These are phyloP conservation scores for Hycleus cichorii DNA, from an alignment of 1,140 invertebrate genomes.

Conservation along the genomic window DNA sequence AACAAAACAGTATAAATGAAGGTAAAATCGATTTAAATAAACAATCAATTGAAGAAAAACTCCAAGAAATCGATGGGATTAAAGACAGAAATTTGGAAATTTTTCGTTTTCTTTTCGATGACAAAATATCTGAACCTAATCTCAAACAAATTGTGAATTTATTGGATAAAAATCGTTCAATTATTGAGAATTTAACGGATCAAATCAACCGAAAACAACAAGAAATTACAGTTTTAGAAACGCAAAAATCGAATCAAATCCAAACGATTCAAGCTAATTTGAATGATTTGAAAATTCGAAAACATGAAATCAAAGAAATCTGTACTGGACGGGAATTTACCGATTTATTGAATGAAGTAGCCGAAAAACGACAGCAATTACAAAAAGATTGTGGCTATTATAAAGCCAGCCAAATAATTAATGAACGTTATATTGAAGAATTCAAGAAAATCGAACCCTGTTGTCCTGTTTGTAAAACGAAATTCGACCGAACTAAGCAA, in stretches of 20 bases:
- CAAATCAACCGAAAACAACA: constrained; percentile 53
- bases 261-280: constrained; percentile 32
- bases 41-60: constrained; percentile 44
- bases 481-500: constrained; percentile 27
- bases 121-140: constrained; percentile 53
- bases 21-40: constrained; percentile 36
- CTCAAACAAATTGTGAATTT: constrained; percentile 53
- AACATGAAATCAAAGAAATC: constrained; percentile 38
- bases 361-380: constrained; percentile 37
- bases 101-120: constrained; percentile 51
- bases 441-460: constrained; percentile 29
- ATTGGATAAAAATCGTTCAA: constrained; percentile 43
- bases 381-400: constrained; percentile 43
- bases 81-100: constrained; percentile 54
- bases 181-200: constrained; percentile 47
- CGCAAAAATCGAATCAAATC: constrained; percentile 29
- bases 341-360: constrained; percentile 34
- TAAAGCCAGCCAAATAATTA: constrained; percentile 42
- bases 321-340: constrained; percentile 40
- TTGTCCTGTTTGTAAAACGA: constrained; percentile 36
- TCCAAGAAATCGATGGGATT: constrained; percentile 51
- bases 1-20: constrained; percentile 41
- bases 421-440: constrained; percentile 39
- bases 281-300: constrained; percentile 36
- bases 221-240: constrained; percentile 40